phyloP scores from a whole-genome alignment of 2,888 invertebrate genomes.

The Pristionchus arcanus region DNA sequence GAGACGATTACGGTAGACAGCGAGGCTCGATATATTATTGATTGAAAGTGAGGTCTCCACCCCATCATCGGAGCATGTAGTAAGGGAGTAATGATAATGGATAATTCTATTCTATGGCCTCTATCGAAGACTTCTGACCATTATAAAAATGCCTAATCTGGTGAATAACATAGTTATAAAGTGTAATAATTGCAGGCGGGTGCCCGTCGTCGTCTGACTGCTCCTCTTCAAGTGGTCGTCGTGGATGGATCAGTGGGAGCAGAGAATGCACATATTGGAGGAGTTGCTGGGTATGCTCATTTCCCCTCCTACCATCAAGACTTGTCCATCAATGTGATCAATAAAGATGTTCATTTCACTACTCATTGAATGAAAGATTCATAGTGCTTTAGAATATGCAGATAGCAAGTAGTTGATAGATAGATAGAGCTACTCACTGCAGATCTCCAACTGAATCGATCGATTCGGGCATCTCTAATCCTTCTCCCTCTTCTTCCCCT shows the following conservation, averaged over 20 bases:
- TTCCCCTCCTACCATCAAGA: background rate
- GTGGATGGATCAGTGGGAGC: slow-evolving; percentile 11
- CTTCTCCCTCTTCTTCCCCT: slow-evolving; percentile 17
- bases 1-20: background rate
- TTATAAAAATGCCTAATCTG: no score
- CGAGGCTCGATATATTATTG: background rate
- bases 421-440: background rate
- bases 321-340: background rate
- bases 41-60: background rate
- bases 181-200: background rate
- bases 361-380: background rate
- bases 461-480: slow-evolving; percentile 33
- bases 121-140: no score
- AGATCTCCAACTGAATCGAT: slow-evolving; percentile 32
- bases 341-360: background rate
- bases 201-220: slow-evolving; percentile 40
- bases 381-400: background rate
- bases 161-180: no score
- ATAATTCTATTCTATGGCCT: no score
- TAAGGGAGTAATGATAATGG: no score
- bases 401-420: background rate
- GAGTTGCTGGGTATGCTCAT: background rate
- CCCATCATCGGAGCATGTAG: no score
- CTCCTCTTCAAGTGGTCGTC: slow-evolving; percentile 43
- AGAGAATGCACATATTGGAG: background rate